Base-by-base conservation (phyloP, 2,888 invertebrate species). In the Allophyes oxyacanthae region DNA sequence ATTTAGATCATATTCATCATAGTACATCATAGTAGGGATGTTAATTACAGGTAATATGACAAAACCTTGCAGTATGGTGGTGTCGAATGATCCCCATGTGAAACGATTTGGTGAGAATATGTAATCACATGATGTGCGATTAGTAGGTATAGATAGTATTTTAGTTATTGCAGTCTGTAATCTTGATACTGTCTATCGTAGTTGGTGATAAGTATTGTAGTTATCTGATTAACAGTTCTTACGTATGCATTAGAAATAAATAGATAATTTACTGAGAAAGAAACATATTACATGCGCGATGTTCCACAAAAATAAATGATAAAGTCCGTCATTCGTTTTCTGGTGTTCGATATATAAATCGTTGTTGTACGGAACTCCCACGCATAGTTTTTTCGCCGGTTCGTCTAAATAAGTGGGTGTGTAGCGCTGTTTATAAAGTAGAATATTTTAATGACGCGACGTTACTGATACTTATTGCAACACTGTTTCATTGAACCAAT, bases 101-200 rank as follows among this genome's bases (percentile, higher is more conserved):
- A 60, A 40, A 44, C 0, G 46, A 14, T 67, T 64, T 32, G 64
- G 64, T 67, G 62, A 67, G 68, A 28, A n/a, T 13, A 13, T 11
- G 6, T 14, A 8, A 8, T 20, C 20, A 20, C 15, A 7, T 15
- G 11, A n/a, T 9, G 4, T 15, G 11, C n/a, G n/a, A 14, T n/a
- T 9, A 28, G 13, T 30, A 11, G 1, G 2, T 4, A n/a, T 8
- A 11, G 7, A n/a, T 3, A 30, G 11, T 44, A 40, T 6, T 2
- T 13, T 10, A n/a, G 26, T 10, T 7, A 2, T 32, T 4, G n/a
- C 28, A 38, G 8, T 36, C 8, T 25, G 33, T 55, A 41, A 26
- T 62, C 5, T 38, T 51, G 14, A 9, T 33, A 7, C 0, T 36
- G 15, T 63, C n/a, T 37, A 11, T 2, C 38, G 10, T 59, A 30